Evolutionary conservation across 2,797 vertebrate species (phyloP).

Genomic region (Borostomias antarcticus): DNA sequence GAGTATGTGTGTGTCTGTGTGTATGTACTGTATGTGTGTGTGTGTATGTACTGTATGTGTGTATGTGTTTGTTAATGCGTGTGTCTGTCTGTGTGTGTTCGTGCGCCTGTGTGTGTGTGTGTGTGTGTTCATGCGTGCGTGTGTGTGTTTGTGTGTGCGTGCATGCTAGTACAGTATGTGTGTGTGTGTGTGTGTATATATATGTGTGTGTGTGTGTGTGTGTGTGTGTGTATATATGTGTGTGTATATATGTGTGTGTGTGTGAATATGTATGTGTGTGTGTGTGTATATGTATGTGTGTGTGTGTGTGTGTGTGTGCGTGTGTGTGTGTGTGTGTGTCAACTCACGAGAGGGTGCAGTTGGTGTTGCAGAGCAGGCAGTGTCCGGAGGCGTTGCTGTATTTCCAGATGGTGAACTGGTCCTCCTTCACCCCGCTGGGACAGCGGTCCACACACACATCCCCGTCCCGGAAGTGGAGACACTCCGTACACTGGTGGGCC

Average conservation of each 20-base stretch:
- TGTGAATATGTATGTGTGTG: background rate
- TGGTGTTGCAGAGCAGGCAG: conserved; percentile 88
- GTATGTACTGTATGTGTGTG: conserved; percentile 2
- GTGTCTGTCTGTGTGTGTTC: background rate
- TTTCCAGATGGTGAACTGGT: conserved; percentile 91
- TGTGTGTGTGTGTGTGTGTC: background rate
- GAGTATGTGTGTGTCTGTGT: background rate
- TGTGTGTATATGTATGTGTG: background rate
- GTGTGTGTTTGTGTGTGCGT: background rate
- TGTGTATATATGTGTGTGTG: background rate
- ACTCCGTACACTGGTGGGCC: conserved; percentile 85
- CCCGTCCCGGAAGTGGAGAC: conserved; percentile 83
- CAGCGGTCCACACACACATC: conserved; percentile 86
- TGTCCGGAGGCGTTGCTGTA: conserved; percentile 83
- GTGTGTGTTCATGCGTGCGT: too few relatives aligned
- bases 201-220: background rate
- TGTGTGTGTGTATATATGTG: background rate
- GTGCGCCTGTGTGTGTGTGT: background rate
- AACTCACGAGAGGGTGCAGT: conserved; percentile 94
- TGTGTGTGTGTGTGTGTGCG: background rate
- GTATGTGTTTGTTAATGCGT: too few relatives aligned
- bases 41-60: too few relatives aligned
- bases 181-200: background rate
- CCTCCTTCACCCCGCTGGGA: conserved; percentile 88
- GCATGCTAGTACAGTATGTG: background rate